These are phyloP conservation scores for Andricus quercusramuli DNA, from an alignment of 2,888 invertebrate genomes.

Conservation along the genomic window DNA sequence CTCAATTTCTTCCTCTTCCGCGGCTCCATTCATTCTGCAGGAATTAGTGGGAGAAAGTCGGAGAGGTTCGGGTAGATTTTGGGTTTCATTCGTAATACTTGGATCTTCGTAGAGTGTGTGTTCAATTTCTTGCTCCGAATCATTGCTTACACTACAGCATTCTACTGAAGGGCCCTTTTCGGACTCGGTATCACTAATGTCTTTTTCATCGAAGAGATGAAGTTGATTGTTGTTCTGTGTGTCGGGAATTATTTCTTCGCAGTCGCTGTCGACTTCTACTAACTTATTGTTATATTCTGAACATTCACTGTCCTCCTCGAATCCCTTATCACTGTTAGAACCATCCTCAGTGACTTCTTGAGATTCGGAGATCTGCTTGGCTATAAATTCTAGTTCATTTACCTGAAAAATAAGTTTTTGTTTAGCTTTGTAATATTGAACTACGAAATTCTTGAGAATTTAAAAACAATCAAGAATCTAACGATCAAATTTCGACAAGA, in stretches of 20 bases:
- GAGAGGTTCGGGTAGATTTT: slow-evolving; percentile 24
- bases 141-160: slow-evolving; percentile 37
- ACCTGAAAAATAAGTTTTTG: slow-evolving; percentile 62
- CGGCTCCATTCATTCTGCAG: slow-evolving; percentile 45
- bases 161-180: slow-evolving; percentile 51
- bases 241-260: slow-evolving; percentile 42
- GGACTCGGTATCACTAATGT: slow-evolving; percentile 52
- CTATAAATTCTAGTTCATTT: slow-evolving; percentile 70
- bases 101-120: slow-evolving; percentile 59
- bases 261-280: slow-evolving; percentile 43
- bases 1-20: slow-evolving; percentile 43
- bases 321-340: slow-evolving; percentile 46
- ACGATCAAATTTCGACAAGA: too few relatives aligned
- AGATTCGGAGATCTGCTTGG: slow-evolving; percentile 66
- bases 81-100: slow-evolving; percentile 37
- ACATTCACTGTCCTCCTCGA: slow-evolving; percentile 46
- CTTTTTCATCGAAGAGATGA: slow-evolving; percentile 46
- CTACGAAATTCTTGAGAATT: not conserved
- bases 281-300: slow-evolving; percentile 44
- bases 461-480: too few relatives aligned
- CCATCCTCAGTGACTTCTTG: slow-evolving; percentile 44
- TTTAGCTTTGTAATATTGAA: not conserved
- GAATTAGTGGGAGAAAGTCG: not conserved
- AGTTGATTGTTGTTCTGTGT: slow-evolving; percentile 48
- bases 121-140: slow-evolving; percentile 56